These are phyloP conservation scores for Stictonetta naevosa DNA, from an alignment of 2,113 vertebrate genomes.

Conservation along the genomic window DNA sequence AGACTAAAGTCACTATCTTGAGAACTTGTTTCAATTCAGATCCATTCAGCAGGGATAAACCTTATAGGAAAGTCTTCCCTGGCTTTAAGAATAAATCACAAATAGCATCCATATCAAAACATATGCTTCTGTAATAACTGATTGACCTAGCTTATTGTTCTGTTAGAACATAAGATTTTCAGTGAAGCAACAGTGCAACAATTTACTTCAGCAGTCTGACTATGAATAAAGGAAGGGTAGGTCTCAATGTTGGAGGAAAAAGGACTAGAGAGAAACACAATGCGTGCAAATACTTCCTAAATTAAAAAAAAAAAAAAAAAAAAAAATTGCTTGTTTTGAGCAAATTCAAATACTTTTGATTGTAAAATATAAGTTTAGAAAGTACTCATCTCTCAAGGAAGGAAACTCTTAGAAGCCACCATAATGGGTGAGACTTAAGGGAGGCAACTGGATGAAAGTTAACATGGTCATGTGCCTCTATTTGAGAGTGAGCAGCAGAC, in stretches of 20 bases:
- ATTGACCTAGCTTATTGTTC: background rate
- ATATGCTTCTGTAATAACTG: background rate
- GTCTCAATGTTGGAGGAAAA: background rate
- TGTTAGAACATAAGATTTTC: background rate
- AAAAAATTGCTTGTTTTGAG: background rate
- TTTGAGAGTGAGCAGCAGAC: background rate
- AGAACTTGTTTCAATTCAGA: slow-evolving; percentile 22
- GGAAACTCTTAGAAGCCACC: background rate
- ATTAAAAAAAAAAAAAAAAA: background rate
- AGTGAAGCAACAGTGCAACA: background rate
- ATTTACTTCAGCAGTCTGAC: background rate
- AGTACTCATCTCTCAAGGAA: background rate
- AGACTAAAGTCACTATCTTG: slow-evolving; percentile 37
- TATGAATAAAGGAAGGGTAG: background rate
- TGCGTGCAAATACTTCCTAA: background rate
- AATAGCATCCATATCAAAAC: background rate
- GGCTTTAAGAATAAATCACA: background rate
- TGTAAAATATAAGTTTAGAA: background rate
- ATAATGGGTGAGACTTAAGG: background rate
- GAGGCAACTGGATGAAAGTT: background rate
- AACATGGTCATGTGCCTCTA: background rate
- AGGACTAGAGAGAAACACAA: fast-evolving
- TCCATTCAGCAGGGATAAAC: background rate
- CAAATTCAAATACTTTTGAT: background rate
- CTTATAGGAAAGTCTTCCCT: background rate